Percentiles rank a stretch among this genome's conserved stretches.
Evolutionary conservation across 2,113 vertebrate genomes (phyloP).

Genomic region (Fukomys damarensis): DNA sequence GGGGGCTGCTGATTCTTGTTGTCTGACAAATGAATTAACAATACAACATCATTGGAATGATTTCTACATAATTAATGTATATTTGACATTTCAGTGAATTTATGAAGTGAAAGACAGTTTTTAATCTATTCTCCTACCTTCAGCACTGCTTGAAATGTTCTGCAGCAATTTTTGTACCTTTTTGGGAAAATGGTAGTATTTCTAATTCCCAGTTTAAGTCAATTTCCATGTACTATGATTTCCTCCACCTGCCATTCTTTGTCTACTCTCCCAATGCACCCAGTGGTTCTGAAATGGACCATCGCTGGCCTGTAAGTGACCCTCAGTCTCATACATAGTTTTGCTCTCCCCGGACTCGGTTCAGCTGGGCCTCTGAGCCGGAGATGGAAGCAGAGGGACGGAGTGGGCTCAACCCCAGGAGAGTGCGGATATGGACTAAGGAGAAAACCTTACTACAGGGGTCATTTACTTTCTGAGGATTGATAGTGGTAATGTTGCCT

Average conservation of each 20-base stretch:
- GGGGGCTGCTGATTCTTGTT: conserved; percentile 20
- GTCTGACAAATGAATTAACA: conserved; percentile 66
- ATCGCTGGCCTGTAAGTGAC: not conserved
- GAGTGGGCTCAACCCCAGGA: not conserved
- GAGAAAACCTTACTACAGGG: not conserved
- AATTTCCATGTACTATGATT: not conserved
- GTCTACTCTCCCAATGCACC: not conserved
- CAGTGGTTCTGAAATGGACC: not conserved
- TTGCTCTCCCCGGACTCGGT: not conserved
- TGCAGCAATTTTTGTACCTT: not conserved
- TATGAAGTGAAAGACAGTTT: conserved; percentile 29
- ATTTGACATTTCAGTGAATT: conserved; percentile 43
- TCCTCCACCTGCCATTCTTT: not conserved
- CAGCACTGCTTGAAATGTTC: not conserved
- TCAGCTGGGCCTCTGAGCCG: not conserved
- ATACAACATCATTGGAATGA: not conserved
- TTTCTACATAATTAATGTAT: conserved; percentile 45
- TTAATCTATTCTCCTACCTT: conserved; percentile 1
- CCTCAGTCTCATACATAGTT: not conserved
- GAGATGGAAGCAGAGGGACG: no score
- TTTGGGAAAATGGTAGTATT: not conserved
- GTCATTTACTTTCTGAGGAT: not conserved
- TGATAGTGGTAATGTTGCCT: not conserved
- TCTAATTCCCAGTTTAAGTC: not conserved
- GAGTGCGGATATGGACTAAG: not conserved